phyloP scores from a whole-genome alignment of 2,797 vertebrate genomes.

The Natrix natrix region DNA sequence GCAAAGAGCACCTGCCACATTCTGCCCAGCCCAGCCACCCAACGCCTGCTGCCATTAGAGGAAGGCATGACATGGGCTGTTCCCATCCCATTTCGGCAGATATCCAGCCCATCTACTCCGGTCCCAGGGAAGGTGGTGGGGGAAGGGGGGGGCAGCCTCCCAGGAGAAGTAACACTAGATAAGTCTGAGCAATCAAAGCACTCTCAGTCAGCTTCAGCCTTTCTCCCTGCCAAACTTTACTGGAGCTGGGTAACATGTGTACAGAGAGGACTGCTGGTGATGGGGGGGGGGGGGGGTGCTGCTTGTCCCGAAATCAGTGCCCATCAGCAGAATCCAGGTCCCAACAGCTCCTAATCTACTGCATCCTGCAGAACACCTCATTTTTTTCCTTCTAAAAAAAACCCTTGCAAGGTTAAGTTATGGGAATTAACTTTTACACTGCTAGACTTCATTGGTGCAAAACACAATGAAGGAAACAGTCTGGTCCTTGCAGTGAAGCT shows the following conservation, averaged over 20 bases:
- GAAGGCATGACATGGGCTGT: neutral
- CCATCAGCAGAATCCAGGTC: no score
- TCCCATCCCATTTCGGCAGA: neutral
- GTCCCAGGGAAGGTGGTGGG: neutral
- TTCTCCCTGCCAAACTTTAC: neutral
- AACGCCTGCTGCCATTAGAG: neutral
- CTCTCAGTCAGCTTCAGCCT: neutral
- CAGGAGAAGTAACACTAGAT: neutral
- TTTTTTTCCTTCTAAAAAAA: neutral
- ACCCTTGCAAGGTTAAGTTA: neutral
- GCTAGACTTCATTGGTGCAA: neutral
- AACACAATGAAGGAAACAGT: neutral
- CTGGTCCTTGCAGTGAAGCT: neutral
- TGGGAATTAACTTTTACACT: neutral
- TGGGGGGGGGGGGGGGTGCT: neutral
- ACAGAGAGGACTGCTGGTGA: neutral
- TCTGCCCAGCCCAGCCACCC: neutral
- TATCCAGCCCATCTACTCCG: neutral
- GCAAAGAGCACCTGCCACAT: constrained; percentile 19
- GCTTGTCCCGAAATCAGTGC: neutral
- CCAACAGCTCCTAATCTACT: neutral
- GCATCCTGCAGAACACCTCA: neutral
- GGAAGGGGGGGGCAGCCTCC: no score
- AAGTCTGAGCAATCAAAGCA: neutral
- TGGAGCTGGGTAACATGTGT: neutral